Base-by-base conservation (phyloP, 1,140 invertebrate species). In the Ylistrum balloti region DNA sequence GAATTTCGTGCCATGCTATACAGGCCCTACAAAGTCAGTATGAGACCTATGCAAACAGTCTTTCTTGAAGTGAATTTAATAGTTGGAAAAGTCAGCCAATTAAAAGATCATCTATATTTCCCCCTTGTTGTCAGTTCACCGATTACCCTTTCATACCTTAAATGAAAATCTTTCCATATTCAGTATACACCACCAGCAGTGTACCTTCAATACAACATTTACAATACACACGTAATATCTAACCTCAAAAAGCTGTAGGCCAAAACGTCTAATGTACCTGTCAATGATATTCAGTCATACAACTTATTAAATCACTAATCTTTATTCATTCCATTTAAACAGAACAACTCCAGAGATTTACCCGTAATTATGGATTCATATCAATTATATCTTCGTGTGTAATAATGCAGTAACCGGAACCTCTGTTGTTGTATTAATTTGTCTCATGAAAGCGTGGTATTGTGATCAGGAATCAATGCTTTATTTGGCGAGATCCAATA, bases 321-420 rank as follows among this genome's bases (percentile, higher is more conserved):
- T 28, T 28, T 74, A n/a, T 74, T 74, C 22, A 74, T 74, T 74
- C 56, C 22, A 28, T 74, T 74, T 74, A 28, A 74, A 74, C 9
- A 17, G 56, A 9, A 74, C 17, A 17, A 74, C 56, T 74, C 56
- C 56, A 74, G 56, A 74, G 56, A 17, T 5, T 28, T 74, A 28
- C 20, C 56, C n/a, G 56, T 74, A n/a, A 74, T 74, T 74, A 74
- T 74, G 56, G 56, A 74, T 74, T 74, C 56, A n/a, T 74, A 74
- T 74, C 56, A 74, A 74, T 74, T 74, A 74, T 74, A 74, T 74
- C 56, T 74, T 17, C 28, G 15, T 74, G 56, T 74, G n/a, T 74
- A 17, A n/a, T 74, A 28, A 74, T 74, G 56, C 56, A 74, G 56
- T 28, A 74, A 74, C 56, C 56, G 56, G 56, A 74, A 74, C 56